Percentiles rank a stretch among this genome's conserved stretches.
phyloP scores from a whole-genome alignment of 2,113 vertebrate genomes.

The Lophius piscatorius region DNA sequence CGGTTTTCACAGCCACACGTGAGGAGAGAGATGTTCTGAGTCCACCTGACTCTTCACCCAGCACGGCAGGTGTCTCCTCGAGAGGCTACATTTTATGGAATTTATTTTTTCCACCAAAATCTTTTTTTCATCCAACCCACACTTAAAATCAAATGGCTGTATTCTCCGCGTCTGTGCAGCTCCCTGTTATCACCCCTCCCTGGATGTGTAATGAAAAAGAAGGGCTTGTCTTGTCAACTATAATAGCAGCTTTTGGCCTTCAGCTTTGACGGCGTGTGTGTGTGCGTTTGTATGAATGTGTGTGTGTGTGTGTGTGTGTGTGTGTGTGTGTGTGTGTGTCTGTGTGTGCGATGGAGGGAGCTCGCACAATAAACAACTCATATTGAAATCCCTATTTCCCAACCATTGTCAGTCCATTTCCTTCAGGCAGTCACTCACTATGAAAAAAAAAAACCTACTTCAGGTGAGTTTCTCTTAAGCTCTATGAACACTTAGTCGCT shows the following conservation, averaged over 20 bases:
- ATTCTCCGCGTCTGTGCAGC: constrained; percentile 20
- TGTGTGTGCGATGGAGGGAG: constrained; percentile 10
- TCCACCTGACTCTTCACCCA: constrained; percentile 16
- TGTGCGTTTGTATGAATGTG: not conserved
- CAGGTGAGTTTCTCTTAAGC: constrained; percentile 21
- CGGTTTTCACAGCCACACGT: constrained; percentile 8
- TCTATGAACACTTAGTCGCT: constrained; percentile 17
- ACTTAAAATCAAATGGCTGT: constrained; percentile 35
- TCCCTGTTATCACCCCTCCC: constrained; percentile 38
- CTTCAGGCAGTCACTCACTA: constrained; percentile 16
- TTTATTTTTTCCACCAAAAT: constrained; percentile 39
- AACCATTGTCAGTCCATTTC: constrained; percentile 46
- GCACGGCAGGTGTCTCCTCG: constrained; percentile 12
- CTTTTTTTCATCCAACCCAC: constrained; percentile 6
- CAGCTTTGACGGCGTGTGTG: constrained; percentile 15
- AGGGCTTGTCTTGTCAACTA: constrained; percentile 58
- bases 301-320: constrained; percentile 6
- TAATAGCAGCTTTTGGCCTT: constrained; percentile 58
- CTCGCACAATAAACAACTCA: constrained; percentile 48
- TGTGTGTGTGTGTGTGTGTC: constrained; percentile 4
- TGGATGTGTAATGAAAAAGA: constrained; percentile 52
- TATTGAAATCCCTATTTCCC: constrained; percentile 33
- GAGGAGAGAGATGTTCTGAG: constrained; percentile 9
- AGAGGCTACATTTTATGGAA: constrained; percentile 47
- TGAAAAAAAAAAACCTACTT: not conserved